Conservation (phyloP, 2,888 invertebrate species). For the Pomacea canaliculata region DNA sequence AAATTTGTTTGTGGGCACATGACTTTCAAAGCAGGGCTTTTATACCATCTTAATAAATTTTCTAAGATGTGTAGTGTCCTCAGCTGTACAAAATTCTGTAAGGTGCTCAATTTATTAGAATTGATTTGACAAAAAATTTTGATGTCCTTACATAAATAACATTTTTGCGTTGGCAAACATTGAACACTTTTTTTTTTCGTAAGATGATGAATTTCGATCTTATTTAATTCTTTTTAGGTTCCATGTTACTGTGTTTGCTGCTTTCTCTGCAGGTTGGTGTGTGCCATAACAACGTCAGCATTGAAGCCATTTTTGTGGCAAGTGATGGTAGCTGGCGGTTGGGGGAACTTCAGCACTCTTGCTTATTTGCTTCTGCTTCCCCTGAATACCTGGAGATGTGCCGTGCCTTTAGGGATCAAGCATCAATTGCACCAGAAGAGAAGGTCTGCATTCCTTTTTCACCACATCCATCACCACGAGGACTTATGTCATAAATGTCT, state of each 20-base stretch:
- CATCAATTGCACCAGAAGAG: constrained; percentile 55
- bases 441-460: constrained; percentile 40
- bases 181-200: too few species aligned
- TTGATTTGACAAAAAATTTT: too few species aligned
- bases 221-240: neutral
- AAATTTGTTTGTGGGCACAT: too few species aligned
- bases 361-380: constrained; percentile 73
- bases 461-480: too few species aligned
- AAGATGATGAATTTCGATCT: neutral
- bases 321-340: constrained; percentile 89
- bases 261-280: constrained; percentile 49
- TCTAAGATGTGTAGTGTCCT: too few species aligned
- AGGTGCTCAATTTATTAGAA: too few species aligned
- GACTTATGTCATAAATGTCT: too few species aligned
- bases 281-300: constrained; percentile 86
- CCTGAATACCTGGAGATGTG: constrained; percentile 76
- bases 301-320: constrained; percentile 84
- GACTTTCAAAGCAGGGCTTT: too few species aligned
- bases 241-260: neutral
- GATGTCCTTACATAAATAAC: too few species aligned
- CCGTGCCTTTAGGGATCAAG: constrained; percentile 44
- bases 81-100: too few species aligned
- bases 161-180: too few species aligned
- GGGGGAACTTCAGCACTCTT: constrained; percentile 83
- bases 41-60: too few species aligned